Conservation (phyloP, 2,888 invertebrate species). For the Xanthorhoe spadicearia region DNA sequence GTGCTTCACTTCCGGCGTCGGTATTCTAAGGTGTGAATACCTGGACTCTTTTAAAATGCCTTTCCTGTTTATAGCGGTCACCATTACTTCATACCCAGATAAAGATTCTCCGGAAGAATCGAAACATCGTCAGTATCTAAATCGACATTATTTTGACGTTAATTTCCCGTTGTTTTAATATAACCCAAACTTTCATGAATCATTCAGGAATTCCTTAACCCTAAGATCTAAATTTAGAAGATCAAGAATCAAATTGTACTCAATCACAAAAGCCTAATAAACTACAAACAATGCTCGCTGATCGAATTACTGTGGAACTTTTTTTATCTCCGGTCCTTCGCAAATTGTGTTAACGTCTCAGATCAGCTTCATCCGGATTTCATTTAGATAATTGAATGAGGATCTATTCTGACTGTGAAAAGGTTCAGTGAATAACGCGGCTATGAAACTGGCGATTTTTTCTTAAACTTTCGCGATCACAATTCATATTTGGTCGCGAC, state of each 20-base stretch:
- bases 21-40: conserved; percentile 22
- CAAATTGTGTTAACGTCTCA: conserved; percentile 78
- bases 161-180: too few relatives aligned
- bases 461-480: too few relatives aligned
- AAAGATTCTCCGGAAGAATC: too few relatives aligned
- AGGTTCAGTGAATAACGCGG: conserved; percentile 63
- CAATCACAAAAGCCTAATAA: conserved; percentile 37
- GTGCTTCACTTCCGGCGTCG: conserved; percentile 52
- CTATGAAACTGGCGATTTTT: conserved; percentile 46
- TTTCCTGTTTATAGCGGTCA: neutral
- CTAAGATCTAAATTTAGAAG: neutral
- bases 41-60: neutral
- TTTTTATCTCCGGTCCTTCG: conserved; percentile 59
- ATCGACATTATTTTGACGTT: too few relatives aligned
- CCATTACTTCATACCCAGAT: too few relatives aligned
- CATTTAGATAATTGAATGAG: conserved; percentile 84
- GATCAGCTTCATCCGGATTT: conserved; percentile 79
- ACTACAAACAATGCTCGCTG: conserved; percentile 36
- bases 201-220: too few relatives aligned
- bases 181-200: too few relatives aligned
- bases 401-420: conserved; percentile 78
- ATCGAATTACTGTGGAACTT: conserved; percentile 60
- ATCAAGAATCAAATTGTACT: conserved; percentile 9
- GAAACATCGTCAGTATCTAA: too few relatives aligned
- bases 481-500: too few relatives aligned